Percentiles rank a stretch among this genome's conserved stretches.
Conservation (phyloP, 2,797 vertebrate species). For the Chloroceryle inda region DNA sequence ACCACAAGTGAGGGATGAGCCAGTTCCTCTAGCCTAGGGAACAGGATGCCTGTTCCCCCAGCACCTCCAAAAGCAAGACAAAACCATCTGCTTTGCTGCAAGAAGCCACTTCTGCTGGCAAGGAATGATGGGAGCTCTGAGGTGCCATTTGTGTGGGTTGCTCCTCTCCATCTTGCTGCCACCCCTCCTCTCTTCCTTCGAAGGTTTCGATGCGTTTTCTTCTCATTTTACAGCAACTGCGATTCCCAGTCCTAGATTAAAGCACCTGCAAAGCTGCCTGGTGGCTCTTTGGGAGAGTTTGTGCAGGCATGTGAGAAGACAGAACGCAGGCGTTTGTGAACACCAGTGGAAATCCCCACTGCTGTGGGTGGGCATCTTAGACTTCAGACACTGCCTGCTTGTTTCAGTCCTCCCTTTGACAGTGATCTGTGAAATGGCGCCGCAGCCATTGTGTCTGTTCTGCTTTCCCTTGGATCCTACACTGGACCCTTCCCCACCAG, state of each 20-base stretch:
- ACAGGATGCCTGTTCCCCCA: neutral
- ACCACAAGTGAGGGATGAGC: neutral
- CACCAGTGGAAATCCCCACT: neutral
- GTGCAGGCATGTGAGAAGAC: accelerated
- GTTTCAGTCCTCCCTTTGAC: neutral
- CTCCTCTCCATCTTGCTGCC: accelerated
- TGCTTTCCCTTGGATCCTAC: neutral
- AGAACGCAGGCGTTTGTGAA: neutral
- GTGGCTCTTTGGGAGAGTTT: neutral
- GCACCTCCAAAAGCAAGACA: neutral
- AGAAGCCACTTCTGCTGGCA: neutral
- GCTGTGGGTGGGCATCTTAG: neutral
- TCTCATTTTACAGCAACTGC: neutral
- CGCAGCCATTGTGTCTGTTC: neutral
- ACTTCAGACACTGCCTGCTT: neutral
- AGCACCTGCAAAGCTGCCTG: neutral
- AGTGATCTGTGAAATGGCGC: neutral
- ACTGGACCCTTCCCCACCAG: accelerated
- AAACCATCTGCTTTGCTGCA: neutral
- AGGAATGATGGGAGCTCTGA: neutral
- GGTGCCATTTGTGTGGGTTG: neutral
- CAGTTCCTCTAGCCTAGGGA: neutral
- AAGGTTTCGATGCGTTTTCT: neutral
- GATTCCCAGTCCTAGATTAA: neutral
- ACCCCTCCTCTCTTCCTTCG: neutral